Percentiles rank a stretch among this genome's conserved stretches.
These are phyloP conservation scores for Aspidiotus rigidus DNA, from an alignment of 2,888 invertebrate genomes.

Conservation along the genomic window DNA sequence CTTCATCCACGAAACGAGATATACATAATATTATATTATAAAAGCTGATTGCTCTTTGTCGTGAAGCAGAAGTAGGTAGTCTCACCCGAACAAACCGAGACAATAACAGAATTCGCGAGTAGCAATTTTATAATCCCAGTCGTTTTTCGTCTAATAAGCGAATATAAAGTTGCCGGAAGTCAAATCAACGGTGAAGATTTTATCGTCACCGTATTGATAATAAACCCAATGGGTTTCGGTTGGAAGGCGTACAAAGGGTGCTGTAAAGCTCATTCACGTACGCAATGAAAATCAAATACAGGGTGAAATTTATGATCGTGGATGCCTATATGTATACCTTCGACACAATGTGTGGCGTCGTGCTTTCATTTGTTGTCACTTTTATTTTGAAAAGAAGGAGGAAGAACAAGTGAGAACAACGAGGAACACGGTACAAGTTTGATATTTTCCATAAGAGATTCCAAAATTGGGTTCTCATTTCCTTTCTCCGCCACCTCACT, in stretches of 20 bases:
- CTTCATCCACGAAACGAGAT: neutral
- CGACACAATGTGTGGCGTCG: neutral
- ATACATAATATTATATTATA: neutral
- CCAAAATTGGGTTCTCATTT: neutral
- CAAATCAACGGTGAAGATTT: constrained; percentile 29
- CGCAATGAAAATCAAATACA: neutral
- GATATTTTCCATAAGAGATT: neutral
- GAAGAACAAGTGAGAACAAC: too few relatives aligned
- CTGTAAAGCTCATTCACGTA: constrained; percentile 11
- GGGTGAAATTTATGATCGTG: neutral
- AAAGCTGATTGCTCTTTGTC: neutral
- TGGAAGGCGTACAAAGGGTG: too few relatives aligned
- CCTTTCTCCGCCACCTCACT: neutral
- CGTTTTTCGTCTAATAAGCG: constrained; percentile 9
- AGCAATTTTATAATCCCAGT: constrained; percentile 29
- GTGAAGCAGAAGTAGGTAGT: neutral
- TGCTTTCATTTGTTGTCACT: too few relatives aligned
- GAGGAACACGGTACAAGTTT: neutral
- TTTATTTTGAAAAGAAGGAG: too few relatives aligned
- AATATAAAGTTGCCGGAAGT: constrained; percentile 27
- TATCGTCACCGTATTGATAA: constrained; percentile 31
- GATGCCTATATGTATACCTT: neutral
- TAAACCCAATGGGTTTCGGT: constrained; percentile 23
- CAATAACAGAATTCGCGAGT: constrained; percentile 15
- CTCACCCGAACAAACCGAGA: constrained; percentile 4